Evolutionary conservation across 2,888 invertebrate genomes (phyloP), one percentile per base, ranked within the genome.

Genomic region (Creontiades dilutus): DNA sequence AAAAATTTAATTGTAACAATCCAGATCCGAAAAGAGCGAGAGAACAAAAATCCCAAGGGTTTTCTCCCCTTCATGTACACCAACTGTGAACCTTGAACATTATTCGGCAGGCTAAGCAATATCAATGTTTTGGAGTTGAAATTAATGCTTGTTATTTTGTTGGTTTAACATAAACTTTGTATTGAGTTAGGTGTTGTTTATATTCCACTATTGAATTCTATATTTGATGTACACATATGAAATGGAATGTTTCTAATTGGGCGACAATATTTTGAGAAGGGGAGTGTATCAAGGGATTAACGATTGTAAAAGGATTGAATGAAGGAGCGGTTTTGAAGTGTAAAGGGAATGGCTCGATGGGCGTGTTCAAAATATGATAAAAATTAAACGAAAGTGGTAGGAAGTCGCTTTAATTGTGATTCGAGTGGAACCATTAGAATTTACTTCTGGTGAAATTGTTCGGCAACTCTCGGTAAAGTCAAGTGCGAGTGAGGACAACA

Each of bases 261-360:
- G 37, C 37, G 37, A 37, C 2, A 37, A 37, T 5, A 57, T 16
- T 16, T 14, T 57, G 14, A 57, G 57, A 68, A 68, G 68, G 57
- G 68, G 68, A 23, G 27, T 5, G 19, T 23, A 68, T 68, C 7
- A 11, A 11, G 5, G 68, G 68, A 68, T 68, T 68, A 12, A 68
- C 23, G 68, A 68, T 23, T 68, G 68, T 23, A 19, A 7, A 11
- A 68, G 23, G 68, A 68, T 19, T 68, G 11, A 19, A 12, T 68
- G 23, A 68, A 23, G n/a, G 68, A 9, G 68, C 68, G 68, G 68
- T 68, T 23, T 68, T 0, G 37, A 12, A 16, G 0, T 16, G n/a
- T 23, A 23, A 12, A 68, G 23, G 68, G 16, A n/a, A 57, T 57
- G 68, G 68, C 68, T 68, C 68, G 23, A 23, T 68, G 68, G 68